Conservation (phyloP, 1,140 invertebrate species). For the Dryas iulia region DNA sequence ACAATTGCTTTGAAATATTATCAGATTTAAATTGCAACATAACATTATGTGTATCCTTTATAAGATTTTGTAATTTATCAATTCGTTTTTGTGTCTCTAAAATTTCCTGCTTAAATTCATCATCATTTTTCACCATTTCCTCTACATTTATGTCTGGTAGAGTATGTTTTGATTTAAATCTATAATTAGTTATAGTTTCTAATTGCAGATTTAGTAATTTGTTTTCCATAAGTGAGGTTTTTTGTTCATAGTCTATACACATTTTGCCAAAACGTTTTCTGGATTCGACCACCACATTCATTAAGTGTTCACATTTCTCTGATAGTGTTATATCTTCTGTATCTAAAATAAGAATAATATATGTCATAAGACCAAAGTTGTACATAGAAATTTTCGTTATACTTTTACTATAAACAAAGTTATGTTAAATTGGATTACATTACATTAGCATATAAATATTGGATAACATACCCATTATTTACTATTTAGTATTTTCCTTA, state of each 20-base stretch:
- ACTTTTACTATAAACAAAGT: too few species aligned
- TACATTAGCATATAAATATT: too few species aligned
- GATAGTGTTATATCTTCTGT: constrained; percentile 39
- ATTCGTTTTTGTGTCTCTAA: constrained; percentile 40
- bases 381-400: not conserved
- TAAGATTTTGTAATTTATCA: constrained; percentile 42
- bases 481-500: too few species aligned
- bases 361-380: not conserved
- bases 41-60: constrained; percentile 48
- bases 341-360: constrained; percentile 34
- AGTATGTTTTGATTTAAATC: constrained; percentile 49
- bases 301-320: constrained; percentile 62
- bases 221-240: constrained; percentile 52
- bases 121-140: constrained; percentile 46
- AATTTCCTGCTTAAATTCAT: constrained; percentile 49
- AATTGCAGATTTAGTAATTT: constrained; percentile 59
- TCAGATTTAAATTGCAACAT: constrained; percentile 54
- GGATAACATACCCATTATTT: not conserved
- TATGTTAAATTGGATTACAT: too few species aligned
- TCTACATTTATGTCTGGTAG: constrained; percentile 38
- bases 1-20: constrained; percentile 39
- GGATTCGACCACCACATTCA: constrained; percentile 65
- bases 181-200: constrained; percentile 46
- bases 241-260: constrained; percentile 59
- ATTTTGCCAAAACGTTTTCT: constrained; percentile 62